Percentiles rank a stretch among this genome's conserved stretches.
These are phyloP conservation scores for Lycodopsis pacificus DNA, from an alignment of 2,797 vertebrate species.

Conservation along the genomic window DNA sequence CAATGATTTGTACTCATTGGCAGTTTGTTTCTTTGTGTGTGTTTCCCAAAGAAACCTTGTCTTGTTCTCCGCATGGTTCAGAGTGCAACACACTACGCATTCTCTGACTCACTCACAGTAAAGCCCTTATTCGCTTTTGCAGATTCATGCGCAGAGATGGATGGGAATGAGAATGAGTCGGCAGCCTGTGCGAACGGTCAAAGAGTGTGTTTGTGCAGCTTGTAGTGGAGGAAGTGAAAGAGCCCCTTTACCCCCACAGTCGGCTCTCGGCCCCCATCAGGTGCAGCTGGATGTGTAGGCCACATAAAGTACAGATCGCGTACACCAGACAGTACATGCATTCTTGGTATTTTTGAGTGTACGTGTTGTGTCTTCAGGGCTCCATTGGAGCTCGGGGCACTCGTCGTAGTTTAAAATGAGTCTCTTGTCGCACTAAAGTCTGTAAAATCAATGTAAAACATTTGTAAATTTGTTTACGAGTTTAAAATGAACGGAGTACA, in stretches of 20 bases:
- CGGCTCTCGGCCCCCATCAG: slow-evolving; percentile 51
- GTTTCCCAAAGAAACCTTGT: slow-evolving; percentile 37
- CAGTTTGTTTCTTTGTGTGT: slow-evolving; percentile 15
- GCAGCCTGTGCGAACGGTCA: slow-evolving; percentile 67
- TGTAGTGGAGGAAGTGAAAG: slow-evolving; percentile 72
- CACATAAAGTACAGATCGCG: slow-evolving; percentile 7
- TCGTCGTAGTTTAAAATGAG: background rate
- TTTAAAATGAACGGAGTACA: background rate
- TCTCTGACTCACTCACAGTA: slow-evolving; percentile 55
- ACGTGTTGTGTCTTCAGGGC: background rate
- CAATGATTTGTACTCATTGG: slow-evolving; percentile 80
- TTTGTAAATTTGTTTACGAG: background rate
- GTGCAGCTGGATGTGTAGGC: slow-evolving; percentile 70
- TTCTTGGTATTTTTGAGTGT: slow-evolving; percentile 8
- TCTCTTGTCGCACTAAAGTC: background rate
- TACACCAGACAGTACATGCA: background rate
- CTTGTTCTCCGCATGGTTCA: slow-evolving; percentile 24
- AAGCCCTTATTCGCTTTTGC: slow-evolving; percentile 62
- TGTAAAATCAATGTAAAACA: background rate
- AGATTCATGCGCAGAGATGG: slow-evolving; percentile 51
- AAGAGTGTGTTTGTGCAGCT: slow-evolving; percentile 75
- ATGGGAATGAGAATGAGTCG: slow-evolving; percentile 76
- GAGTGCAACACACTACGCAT: slow-evolving; percentile 17
- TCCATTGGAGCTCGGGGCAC: background rate
- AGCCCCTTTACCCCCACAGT: slow-evolving; percentile 56